phyloP scores from a whole-genome alignment of 2,797 vertebrate species.

The Manis javanica region DNA sequence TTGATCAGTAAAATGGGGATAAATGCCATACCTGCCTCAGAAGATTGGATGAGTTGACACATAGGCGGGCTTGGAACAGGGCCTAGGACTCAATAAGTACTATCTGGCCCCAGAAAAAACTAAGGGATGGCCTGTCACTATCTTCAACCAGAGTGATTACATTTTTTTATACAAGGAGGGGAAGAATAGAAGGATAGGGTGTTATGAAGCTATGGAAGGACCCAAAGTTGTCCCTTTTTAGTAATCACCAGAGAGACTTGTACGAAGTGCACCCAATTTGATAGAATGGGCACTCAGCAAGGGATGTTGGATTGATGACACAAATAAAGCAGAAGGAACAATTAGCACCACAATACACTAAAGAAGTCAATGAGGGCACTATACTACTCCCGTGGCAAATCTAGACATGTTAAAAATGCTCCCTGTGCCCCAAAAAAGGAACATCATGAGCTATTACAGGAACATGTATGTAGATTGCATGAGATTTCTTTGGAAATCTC shows the following conservation, averaged over 20 bases:
- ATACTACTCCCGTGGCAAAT: neutral
- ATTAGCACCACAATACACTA: neutral
- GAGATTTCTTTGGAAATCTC: neutral
- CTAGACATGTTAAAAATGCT: neutral
- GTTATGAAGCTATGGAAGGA: neutral
- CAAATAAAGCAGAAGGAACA: neutral
- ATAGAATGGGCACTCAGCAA: neutral
- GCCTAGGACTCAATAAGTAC: rapidly evolving
- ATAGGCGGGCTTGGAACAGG: too few relatives aligned
- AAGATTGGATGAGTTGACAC: neutral
- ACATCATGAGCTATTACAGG: neutral
- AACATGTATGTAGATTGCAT: rapidly evolving
- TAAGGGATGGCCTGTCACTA: neutral
- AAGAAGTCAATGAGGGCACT: neutral
- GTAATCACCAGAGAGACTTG: neutral
- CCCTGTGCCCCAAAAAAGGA: neutral
- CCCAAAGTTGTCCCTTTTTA: neutral
- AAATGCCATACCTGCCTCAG: neutral
- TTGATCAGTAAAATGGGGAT: neutral
- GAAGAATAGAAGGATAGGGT: neutral
- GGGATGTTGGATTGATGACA: neutral
- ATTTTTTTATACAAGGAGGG: neutral
- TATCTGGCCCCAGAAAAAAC: neutral
- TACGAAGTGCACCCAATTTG: neutral
- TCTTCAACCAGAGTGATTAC: too few relatives aligned